Evolutionary conservation across 2,888 invertebrate species (phyloP).

Genomic region (Monopis laevigella): DNA sequence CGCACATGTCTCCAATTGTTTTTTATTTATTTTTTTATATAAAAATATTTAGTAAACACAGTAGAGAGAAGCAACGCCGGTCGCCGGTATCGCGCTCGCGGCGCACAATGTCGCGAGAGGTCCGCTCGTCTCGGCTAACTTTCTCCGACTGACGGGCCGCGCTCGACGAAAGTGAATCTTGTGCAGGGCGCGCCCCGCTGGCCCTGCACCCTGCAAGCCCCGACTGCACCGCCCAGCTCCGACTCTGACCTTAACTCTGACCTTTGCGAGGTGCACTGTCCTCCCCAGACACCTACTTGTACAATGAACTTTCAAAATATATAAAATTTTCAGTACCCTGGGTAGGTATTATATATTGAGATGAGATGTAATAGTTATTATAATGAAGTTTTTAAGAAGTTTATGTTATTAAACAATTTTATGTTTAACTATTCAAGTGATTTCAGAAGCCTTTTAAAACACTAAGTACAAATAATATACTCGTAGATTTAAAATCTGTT

Average conservation of each 20-base stretch:
- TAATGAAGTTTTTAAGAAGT: too few species aligned
- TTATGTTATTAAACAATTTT: too few species aligned
- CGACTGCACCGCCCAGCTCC: conserved; percentile 37
- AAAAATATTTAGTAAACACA: conserved; percentile 1
- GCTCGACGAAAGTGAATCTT: conserved; percentile 65
- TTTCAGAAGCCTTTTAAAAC: too few species aligned
- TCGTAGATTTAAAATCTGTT: too few species aligned
- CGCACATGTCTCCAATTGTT: conserved; percentile 16
- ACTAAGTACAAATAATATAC: too few species aligned
- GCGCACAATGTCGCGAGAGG: conserved; percentile 54
- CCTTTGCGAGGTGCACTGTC: conserved; percentile 58
- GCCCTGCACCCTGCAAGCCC: conserved; percentile 27
- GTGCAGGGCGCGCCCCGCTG: conserved; percentile 35
- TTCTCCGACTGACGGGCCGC: conserved; percentile 56
- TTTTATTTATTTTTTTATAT: too few species aligned
- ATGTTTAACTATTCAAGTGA: too few species aligned
- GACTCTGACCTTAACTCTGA: conserved; percentile 64
- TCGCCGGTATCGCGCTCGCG: conserved; percentile 28
- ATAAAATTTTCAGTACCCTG: too few species aligned
- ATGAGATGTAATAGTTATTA: too few species aligned
- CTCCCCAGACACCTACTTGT: conserved; percentile 21
- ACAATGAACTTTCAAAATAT: background rate
- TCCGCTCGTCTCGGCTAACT: conserved; percentile 65
- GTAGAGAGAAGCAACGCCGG: conserved; percentile 25
- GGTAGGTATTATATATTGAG: too few species aligned